Evolutionary conservation across 2,113 vertebrate species (phyloP).

Genomic region (Maccullochella peelii): DNA sequence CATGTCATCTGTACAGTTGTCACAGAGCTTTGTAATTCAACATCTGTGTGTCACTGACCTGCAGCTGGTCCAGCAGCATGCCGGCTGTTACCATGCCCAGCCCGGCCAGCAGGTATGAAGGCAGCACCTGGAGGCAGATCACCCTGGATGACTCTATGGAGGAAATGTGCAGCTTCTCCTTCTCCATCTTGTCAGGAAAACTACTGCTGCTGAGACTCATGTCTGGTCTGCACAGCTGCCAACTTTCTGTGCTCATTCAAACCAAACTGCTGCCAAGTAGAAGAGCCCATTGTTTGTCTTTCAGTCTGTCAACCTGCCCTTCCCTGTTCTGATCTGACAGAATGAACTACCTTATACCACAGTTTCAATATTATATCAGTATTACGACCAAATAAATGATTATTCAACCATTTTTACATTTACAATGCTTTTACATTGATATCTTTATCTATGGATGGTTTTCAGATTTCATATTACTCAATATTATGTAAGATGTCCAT

Average conservation of each 20-base stretch:
- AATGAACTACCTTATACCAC: neutral
- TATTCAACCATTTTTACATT: too few relatives aligned
- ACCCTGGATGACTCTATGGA: constrained; percentile 80
- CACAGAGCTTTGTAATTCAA: neutral
- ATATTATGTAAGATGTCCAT: too few relatives aligned
- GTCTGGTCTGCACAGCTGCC: constrained; percentile 9
- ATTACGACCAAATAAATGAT: neutral
- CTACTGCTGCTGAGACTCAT: neutral
- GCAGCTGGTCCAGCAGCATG: constrained; percentile 88
- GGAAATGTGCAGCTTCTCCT: constrained; percentile 68
- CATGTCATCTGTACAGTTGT: neutral
- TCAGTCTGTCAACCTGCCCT: constrained; percentile 32
- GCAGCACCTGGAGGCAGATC: constrained; percentile 87
- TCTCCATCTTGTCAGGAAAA: constrained; percentile 62
- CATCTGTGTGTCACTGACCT: constrained; percentile 84
- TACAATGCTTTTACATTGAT: too few relatives aligned
- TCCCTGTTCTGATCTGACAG: neutral
- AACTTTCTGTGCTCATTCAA: constrained; percentile 1
- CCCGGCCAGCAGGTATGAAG: constrained; percentile 89
- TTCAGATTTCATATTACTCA: too few relatives aligned
- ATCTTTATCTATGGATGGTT: too few relatives aligned
- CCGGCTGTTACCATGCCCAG: constrained; percentile 91
- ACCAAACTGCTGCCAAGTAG: constrained; percentile 27
- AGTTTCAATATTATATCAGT: neutral
- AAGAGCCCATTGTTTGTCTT: constrained; percentile 41